A percentile compares a stretch with the other conserved stretches of the same genome.
Conservation (phyloP, 92 coral and sea anemone genomes). For the Pocillopora grandis region DNA sequence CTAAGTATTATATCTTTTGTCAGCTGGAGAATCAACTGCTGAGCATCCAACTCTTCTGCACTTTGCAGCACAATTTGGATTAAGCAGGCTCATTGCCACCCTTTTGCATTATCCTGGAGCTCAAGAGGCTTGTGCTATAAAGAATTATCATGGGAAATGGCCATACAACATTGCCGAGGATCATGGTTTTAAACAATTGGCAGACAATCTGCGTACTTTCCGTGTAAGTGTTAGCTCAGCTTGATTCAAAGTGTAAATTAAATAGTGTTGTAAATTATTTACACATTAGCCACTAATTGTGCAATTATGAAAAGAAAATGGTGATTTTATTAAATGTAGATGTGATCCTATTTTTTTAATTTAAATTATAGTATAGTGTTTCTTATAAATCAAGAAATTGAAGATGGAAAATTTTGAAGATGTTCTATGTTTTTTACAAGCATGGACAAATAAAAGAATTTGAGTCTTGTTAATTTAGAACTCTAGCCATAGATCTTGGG, state of each 20-base stretch:
- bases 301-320: no score
- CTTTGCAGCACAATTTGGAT: slow-evolving; percentile 68
- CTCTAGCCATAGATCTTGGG: no score
- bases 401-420: no score
- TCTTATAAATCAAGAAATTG: no score
- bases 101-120: slow-evolving; percentile 59
- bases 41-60: slow-evolving; percentile 68
- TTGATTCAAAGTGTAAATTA: neutral
- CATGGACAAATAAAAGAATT: no score
- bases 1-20: neutral
- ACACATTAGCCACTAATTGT: no score
- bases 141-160: slow-evolving; percentile 40
- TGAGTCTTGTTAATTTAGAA: no score
- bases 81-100: slow-evolving; percentile 35
- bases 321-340: no score
- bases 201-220: slow-evolving; percentile 30
- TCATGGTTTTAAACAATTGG: slow-evolving; percentile 41
- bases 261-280: no score
- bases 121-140: slow-evolving; percentile 44
- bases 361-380: no score
- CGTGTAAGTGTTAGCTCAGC: slow-evolving; percentile 38
- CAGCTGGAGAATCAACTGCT: slow-evolving; percentile 11
- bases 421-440: no score
- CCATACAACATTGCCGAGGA: slow-evolving; percentile 54
- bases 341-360: no score